phyloP scores from a whole-genome alignment of 30 jellyfish, hydroid and myxozoan species.

The Aurelia aurita region DNA sequence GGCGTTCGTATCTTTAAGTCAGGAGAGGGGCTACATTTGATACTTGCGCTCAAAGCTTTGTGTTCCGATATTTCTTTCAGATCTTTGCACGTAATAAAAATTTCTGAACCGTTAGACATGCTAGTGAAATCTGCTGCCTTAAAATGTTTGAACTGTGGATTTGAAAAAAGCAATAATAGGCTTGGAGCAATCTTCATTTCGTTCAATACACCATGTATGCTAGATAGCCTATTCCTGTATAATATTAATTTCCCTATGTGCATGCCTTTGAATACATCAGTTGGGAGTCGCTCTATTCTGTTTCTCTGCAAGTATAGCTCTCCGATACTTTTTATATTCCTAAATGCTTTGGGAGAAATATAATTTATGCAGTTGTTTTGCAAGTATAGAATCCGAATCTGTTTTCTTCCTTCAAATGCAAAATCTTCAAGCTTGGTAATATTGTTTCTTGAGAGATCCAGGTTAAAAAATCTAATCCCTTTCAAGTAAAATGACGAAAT shows the following conservation, averaged over 20 bases:
- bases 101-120: conserved; percentile 12
- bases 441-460: conserved; percentile 17
- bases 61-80: background rate
- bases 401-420: conserved; percentile 1
- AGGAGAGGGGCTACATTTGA: conserved; percentile 34
- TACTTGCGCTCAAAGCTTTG: conserved; percentile 12
- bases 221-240: conserved; percentile 16
- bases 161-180: conserved; percentile 13
- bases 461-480: background rate
- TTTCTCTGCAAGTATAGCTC: conserved; percentile 25
- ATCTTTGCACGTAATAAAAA: conserved; percentile 23
- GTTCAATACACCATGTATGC: conserved; percentile 22
- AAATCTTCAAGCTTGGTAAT: conserved; percentile 1
- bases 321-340: background rate
- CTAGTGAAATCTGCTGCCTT: background rate
- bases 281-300: conserved; percentile 24
- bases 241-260: background rate
- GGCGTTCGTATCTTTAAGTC: background rate
- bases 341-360: conserved; percentile 34
- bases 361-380: conserved; percentile 14
- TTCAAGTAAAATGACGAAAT: conserved; percentile 12
- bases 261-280: conserved; percentile 18
- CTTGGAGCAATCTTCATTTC: conserved; percentile 2
- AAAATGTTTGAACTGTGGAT: conserved; percentile 6
- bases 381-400: background rate